Percentiles rank a stretch among this genome's conserved stretches.
Conservation (phyloP, 2,113 vertebrate species). For the Halichoerus grypus region DNA sequence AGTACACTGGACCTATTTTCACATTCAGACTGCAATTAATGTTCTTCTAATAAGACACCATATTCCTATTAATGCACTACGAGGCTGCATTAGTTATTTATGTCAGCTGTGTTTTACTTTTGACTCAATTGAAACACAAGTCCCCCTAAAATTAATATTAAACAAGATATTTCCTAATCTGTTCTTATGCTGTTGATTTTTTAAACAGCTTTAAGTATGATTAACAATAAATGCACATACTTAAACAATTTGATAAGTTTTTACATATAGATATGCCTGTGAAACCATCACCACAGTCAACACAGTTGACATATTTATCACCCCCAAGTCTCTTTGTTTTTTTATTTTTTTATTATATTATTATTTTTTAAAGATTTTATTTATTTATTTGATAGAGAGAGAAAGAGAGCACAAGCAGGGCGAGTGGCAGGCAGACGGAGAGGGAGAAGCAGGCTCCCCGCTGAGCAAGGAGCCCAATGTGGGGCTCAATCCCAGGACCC, state of each 20-base stretch:
- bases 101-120: constrained; percentile 1
- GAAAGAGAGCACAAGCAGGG: no score
- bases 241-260: not conserved
- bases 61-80: not conserved
- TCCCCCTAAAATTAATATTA: not conserved
- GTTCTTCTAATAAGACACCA: not conserved
- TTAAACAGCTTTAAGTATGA: not conserved
- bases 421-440: no score
- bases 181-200: not conserved
- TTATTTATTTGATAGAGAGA: no score
- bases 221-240: not conserved
- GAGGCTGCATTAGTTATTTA: not conserved
- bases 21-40: not conserved
- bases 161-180: not conserved
- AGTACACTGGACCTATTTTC: constrained; percentile 5
- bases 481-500: no score
- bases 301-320: not conserved
- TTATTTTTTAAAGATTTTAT: no score
- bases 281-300: not conserved
- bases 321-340: not conserved
- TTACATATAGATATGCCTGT: not conserved
- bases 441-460: no score
- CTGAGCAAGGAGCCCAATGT: no score
- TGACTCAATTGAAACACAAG: not conserved
- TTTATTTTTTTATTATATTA: no score